Evolutionary conservation across 2,888 invertebrate genomes (phyloP).

Genomic region (Drosophila quinaria): DNA sequence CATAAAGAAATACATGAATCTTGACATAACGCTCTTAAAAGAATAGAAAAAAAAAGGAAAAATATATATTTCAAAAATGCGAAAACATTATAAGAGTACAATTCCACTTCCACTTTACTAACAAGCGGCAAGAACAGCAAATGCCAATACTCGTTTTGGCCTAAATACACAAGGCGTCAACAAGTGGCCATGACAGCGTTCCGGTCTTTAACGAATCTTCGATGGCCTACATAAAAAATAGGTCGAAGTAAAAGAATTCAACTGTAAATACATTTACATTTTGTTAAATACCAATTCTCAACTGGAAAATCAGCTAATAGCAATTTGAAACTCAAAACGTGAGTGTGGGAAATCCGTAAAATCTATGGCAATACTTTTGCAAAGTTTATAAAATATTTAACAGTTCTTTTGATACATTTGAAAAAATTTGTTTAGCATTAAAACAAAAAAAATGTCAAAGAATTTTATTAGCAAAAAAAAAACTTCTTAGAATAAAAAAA

Average conservation of each 20-base stretch:
- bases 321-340: neutral
- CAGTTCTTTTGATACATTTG: neutral
- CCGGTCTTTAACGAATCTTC: constrained; percentile 53
- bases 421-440: neutral
- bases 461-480: neutral
- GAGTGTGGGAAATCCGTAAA: neutral
- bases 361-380: neutral
- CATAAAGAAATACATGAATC: neutral
- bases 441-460: constrained; percentile 9
- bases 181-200: constrained; percentile 51
- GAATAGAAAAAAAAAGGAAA: constrained; percentile 11
- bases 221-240: constrained; percentile 48
- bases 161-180: constrained; percentile 72
- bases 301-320: neutral
- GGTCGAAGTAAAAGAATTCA: constrained; percentile 13
- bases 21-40: constrained; percentile 1
- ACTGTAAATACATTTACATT: constrained; percentile 1
- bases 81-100: constrained; percentile 12
- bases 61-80: constrained; percentile 1
- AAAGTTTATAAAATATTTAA: neutral
- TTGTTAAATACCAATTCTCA: constrained; percentile 1
- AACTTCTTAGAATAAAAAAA: too few species aligned
- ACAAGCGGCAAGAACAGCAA: constrained; percentile 44
- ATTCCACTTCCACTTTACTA: neutral
- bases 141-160: constrained; percentile 71